Evolutionary conservation across 1,140 invertebrate genomes (phyloP).

Genomic region (Bilobella aurantiaca): DNA sequence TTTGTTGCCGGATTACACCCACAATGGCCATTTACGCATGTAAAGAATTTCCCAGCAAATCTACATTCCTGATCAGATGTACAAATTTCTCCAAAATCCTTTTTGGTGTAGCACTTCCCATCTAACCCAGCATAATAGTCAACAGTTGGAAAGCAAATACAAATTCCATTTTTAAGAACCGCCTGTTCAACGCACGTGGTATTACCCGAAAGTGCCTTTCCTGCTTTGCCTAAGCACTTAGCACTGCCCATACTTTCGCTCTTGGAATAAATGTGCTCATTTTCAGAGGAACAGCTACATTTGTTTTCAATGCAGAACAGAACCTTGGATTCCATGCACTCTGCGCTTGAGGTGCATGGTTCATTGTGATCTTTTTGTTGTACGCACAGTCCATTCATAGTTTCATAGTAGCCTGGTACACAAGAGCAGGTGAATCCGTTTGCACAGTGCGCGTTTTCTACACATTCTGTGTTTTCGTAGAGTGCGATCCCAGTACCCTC

Average conservation of each 20-base stretch:
- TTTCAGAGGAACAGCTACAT: background rate
- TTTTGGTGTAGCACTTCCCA: background rate
- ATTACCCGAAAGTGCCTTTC: background rate
- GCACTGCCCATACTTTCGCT: background rate
- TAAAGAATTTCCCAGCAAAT: background rate
- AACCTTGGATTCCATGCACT: background rate
- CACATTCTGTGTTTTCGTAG: slow-evolving; percentile 5
- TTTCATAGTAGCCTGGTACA: slow-evolving; percentile 1
- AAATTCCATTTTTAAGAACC: background rate
- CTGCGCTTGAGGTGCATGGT: background rate
- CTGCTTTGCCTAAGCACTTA: background rate
- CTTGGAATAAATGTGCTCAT: background rate
- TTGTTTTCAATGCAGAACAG: background rate
- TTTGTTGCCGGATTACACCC: background rate
- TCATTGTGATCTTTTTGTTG: background rate
- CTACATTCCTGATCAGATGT: background rate
- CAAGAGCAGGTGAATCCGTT: background rate
- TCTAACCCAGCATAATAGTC: background rate
- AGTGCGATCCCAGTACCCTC: background rate
- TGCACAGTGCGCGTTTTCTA: slow-evolving; percentile 8
- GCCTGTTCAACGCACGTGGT: background rate
- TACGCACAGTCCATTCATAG: background rate
- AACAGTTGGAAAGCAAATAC: background rate
- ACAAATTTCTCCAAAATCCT: background rate
- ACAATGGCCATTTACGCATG: background rate